phyloP scores from a whole-genome alignment of 2,113 vertebrate species.

The Motacilla tschutschensis region DNA sequence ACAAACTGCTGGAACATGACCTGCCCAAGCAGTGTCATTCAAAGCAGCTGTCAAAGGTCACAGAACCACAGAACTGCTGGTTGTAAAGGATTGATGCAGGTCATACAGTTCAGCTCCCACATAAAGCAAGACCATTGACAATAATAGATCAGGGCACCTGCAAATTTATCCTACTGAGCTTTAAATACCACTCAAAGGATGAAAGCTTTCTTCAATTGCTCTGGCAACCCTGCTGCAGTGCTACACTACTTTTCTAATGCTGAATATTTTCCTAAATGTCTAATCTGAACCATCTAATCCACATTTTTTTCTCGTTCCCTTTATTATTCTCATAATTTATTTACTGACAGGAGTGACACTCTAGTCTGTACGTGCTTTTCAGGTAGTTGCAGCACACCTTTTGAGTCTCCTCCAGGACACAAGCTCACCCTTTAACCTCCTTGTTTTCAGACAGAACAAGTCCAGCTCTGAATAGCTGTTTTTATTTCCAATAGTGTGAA shows the following conservation, averaged over 20 bases:
- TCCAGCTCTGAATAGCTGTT: neutral
- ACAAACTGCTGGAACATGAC: neutral
- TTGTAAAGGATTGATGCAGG: neutral
- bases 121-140: neutral
- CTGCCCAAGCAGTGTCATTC: neutral
- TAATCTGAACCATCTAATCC: neutral
- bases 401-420: neutral
- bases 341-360: neutral
- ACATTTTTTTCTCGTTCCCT: neutral
- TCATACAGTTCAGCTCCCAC: neutral
- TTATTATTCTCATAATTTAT: neutral
- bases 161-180: neutral
- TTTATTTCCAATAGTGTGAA: conserved; percentile 15
- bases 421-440: neutral
- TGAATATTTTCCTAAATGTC: neutral
- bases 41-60: neutral
- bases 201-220: neutral
- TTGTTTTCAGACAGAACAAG: neutral
- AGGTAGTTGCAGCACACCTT: neutral
- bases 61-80: neutral
- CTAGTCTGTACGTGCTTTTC: neutral
- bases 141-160: neutral
- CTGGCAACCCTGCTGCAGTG: neutral
- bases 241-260: neutral
- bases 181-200: neutral